Conservation (phyloP, 2,888 invertebrate species). For the Bombyx huttoni region DNA sequence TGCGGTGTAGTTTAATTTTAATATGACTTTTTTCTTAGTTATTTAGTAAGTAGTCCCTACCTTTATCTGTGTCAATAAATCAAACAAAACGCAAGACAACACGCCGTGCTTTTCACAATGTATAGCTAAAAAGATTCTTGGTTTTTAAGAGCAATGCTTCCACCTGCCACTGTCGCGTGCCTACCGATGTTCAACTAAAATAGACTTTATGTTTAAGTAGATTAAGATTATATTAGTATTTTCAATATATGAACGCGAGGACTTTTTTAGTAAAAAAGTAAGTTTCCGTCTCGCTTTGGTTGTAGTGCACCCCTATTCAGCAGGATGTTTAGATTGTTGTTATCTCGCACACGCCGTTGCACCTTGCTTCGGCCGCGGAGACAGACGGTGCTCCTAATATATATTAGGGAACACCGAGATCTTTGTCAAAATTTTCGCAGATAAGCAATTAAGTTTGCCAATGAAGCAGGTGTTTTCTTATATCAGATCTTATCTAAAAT, state of each 20-base stretch:
- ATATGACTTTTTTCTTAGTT: neutral
- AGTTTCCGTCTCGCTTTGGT: constrained; percentile 36
- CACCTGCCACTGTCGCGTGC: constrained; percentile 71
- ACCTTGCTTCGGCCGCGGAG: constrained; percentile 48
- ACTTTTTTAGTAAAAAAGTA: constrained; percentile 52
- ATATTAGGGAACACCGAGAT: constrained; percentile 45
- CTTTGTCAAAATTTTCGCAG: constrained; percentile 51
- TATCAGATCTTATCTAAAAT: constrained; percentile 42
- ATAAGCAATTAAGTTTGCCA: constrained; percentile 48
- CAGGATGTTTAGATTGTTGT: constrained; percentile 61
- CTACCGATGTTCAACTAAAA: constrained; percentile 5
- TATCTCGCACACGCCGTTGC: constrained; percentile 65
- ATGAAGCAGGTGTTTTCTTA: constrained; percentile 39
- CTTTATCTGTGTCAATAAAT: constrained; percentile 20
- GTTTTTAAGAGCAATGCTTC: constrained; percentile 57
- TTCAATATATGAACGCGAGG: constrained; percentile 13
- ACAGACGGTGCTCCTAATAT: constrained; percentile 34
- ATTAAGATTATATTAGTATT: constrained; percentile 14
- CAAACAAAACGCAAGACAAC: constrained; percentile 32
- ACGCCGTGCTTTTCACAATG: constrained; percentile 44
- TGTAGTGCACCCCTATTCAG: constrained; percentile 45
- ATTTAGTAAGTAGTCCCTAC: constrained; percentile 6
- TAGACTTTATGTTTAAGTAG: neutral
- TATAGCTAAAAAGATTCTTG: constrained; percentile 49
- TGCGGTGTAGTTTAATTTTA: no score